Conservation (phyloP, 2,888 invertebrate genomes). For the Melolontha melolontha region DNA sequence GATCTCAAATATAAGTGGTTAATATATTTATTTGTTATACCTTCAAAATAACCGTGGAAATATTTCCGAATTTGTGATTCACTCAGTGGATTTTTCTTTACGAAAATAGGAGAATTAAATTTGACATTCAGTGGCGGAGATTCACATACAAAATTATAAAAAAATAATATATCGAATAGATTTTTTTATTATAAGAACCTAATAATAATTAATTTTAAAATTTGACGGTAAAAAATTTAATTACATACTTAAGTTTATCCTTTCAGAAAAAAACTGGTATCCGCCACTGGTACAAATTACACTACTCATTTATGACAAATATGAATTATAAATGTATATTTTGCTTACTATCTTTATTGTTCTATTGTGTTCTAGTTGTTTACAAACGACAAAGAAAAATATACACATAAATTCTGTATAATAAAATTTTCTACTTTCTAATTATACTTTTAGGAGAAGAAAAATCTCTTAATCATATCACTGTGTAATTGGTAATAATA, state of each 20-base stretch:
- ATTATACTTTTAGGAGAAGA: constrained; percentile 13
- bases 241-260: no score
- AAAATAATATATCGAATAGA: no score
- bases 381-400: not conserved
- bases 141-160: no score
- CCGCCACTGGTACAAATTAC: no score
- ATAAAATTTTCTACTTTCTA: not conserved
- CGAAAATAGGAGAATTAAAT: no score
- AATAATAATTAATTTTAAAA: no score
- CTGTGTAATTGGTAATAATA: constrained; percentile 53
- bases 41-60: constrained; percentile 8
- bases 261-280: no score
- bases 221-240: no score
- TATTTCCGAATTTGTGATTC: not conserved
- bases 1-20: constrained; percentile 52
- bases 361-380: no score
- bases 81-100: constrained; percentile 5
- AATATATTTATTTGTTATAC: constrained; percentile 51
- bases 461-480: constrained; percentile 42
- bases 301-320: not conserved
- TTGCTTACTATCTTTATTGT: constrained; percentile 1
- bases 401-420: not conserved
- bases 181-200: no score
- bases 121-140: no score
- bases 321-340: constrained; percentile 2